These are phyloP conservation scores for Gobio occitaniae DNA, from an alignment of 2,797 vertebrate species.

Conservation along the genomic window DNA sequence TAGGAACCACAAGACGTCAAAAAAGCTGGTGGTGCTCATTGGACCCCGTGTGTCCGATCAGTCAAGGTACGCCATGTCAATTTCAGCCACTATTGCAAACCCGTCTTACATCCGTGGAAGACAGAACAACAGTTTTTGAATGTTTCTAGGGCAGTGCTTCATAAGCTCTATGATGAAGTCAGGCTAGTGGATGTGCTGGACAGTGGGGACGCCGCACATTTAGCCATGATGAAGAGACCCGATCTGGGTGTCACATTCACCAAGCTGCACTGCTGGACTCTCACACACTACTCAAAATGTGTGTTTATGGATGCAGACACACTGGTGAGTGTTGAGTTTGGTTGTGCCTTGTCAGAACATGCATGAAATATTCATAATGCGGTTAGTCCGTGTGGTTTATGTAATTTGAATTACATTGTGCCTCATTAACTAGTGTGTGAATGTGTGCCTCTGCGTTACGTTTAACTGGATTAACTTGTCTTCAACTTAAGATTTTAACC, in stretches of 20 bases:
- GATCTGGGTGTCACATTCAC: conserved; percentile 94
- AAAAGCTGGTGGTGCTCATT: conserved; percentile 85
- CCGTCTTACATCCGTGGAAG: neutral
- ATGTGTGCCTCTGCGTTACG: neutral
- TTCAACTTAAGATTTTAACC: neutral
- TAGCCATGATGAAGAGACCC: conserved; percentile 94
- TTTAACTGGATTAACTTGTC: neutral
- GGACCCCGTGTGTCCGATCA: conserved; percentile 89
- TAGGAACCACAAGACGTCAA: conserved; percentile 85
- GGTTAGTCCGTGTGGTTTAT: neutral
- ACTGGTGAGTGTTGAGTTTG: conserved; percentile 80
- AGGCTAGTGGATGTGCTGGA: conserved; percentile 90
- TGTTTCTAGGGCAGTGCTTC: conserved; percentile 82
- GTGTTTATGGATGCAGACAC: conserved; percentile 99
- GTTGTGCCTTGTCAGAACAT: conserved; percentile 19
- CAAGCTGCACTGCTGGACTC: conserved; percentile 95
- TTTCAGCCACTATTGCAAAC: neutral
- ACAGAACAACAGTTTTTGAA: neutral
- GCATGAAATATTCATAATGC: conserved; percentile 18
- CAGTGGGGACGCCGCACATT: conserved; percentile 90
- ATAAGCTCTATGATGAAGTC: conserved; percentile 89
- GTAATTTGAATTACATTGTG: neutral
- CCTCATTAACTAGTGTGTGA: neutral
- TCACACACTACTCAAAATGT: conserved; percentile 92
- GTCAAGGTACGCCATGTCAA: conserved; percentile 81